Evolutionary conservation across 2,113 vertebrate genomes (phyloP), one percentile per base, ranked within the genome.

Genomic region (Nesoenas mayeri): DNA sequence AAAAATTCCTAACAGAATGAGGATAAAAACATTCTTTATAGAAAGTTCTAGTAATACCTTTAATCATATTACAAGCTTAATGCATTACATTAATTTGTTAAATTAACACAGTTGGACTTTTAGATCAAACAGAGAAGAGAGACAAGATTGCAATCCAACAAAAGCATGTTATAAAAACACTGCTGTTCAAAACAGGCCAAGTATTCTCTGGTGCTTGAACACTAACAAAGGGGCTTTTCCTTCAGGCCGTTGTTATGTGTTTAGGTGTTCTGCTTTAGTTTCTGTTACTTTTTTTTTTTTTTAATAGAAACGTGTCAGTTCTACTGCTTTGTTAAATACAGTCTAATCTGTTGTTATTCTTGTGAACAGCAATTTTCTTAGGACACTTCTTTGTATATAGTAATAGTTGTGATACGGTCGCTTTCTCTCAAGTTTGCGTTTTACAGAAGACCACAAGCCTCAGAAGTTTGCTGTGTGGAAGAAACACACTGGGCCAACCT

Each of bases 31-130:
- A 24, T 8, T 38, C 9, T 26, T 53, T 77, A 15, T 54, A 15
- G 28, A 26, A 72, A 70, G 66, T 75, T 72, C 42, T 32, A 50
- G 28, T 75, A 86, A 89, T 44, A 75, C 31, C 44, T 94, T 92
- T 92, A 92, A 93, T 85, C 78, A 89, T 85, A 60, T 91, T 94
- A 89, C 53, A 87, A 79, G 66, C 48, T 71, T 79, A 84, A 65
- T 82, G 44, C 44, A 72, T 62, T 81, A 89, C 18, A n/a, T 79
- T 95, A 87, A 84, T 90, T 84, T 94, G 70, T 85, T 44, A 16
- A 81, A 82, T 95, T 95, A 93, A 89, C 86, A 94, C 53, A 69
- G 73, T 87, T 82, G 44, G 66, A 87, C 58, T 86, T 95, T 69
- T 36, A 93, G 73, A 92, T 89, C 84, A 93, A 88, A 85, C 34